phyloP scores from a whole-genome alignment of 92 coral and sea anemone genomes.

The Phymanthus crucifer region DNA sequence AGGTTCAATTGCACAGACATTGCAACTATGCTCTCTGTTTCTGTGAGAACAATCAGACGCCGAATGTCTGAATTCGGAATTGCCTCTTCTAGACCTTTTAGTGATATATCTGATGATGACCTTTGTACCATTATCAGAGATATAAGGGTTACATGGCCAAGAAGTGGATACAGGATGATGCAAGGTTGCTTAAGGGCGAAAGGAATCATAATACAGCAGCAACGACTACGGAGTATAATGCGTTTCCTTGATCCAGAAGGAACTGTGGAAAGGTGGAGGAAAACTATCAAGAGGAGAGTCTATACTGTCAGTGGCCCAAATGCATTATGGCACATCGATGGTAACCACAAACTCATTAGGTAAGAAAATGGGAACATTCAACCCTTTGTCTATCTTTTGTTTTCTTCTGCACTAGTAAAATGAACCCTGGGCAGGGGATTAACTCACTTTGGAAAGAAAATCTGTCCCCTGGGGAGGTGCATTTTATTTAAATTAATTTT shows the following conservation, averaged over 20 bases:
- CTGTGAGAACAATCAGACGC: conserved; percentile 45
- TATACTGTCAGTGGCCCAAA: conserved; percentile 64
- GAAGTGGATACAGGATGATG: conserved; percentile 60
- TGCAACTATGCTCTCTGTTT: conserved; percentile 47
- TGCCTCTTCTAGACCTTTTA: conserved; percentile 55
- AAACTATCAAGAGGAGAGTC: conserved; percentile 42
- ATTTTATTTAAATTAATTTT: no score
- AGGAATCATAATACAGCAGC: conserved; percentile 39
- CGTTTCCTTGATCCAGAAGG: conserved; percentile 55
- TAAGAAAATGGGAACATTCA: conserved; percentile 12
- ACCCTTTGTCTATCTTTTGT: no score
- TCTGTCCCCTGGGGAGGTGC: no score
- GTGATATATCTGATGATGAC: conserved; percentile 46
- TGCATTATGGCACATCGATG: conserved; percentile 74
- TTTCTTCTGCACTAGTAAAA: no score
- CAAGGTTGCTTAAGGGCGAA: conserved; percentile 47
- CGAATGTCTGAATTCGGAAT: conserved; percentile 32
- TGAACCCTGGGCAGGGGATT: no score
- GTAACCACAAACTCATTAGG: conserved; percentile 62
- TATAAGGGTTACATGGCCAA: conserved; percentile 31
- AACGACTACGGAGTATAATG: conserved; percentile 41
- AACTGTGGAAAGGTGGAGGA: conserved; percentile 53
- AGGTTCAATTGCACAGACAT: conserved; percentile 29
- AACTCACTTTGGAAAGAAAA: no score
- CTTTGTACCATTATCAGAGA: conserved; percentile 40